phyloP scores from a whole-genome alignment of 2,888 invertebrate species.

The Tuta absoluta region DNA sequence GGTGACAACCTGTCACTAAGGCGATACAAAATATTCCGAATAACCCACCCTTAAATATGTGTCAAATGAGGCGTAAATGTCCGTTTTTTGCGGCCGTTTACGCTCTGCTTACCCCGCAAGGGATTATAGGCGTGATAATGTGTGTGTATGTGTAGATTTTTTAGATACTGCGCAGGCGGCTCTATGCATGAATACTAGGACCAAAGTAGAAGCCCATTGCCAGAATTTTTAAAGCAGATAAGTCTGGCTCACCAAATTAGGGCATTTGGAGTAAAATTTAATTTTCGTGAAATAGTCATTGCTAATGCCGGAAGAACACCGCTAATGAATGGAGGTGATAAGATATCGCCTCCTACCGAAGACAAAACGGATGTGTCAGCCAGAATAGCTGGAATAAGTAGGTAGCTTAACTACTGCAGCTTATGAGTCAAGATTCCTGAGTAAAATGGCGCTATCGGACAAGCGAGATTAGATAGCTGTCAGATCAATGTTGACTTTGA shows the following conservation, averaged over 20 bases:
- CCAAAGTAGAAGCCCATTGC: too few species aligned
- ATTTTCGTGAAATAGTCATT: constrained; percentile 1
- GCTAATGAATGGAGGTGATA: constrained; percentile 28
- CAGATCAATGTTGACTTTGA: constrained; percentile 9
- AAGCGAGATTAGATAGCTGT: background rate
- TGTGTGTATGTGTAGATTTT: too few species aligned
- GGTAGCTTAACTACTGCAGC: background rate
- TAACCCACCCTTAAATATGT: too few species aligned
- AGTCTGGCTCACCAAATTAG: background rate
- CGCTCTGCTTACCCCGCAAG: too few species aligned
- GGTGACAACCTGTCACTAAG: too few species aligned
- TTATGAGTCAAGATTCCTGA: constrained; percentile 26
- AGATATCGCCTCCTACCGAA: constrained; percentile 29
- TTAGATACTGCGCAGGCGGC: too few species aligned
- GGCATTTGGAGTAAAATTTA: background rate
- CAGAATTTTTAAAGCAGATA: background rate
- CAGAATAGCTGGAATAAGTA: background rate
- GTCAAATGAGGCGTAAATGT: too few species aligned
- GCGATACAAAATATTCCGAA: too few species aligned
- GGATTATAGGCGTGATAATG: too few species aligned
- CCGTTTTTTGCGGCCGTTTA: too few species aligned
- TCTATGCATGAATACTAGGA: too few species aligned
- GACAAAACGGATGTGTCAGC: constrained; percentile 26
- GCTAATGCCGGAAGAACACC: constrained; percentile 21
- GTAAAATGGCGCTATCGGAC: constrained; percentile 4